phyloP scores from a whole-genome alignment of 2,797 vertebrate genomes.

The Valencia hispanica region DNA sequence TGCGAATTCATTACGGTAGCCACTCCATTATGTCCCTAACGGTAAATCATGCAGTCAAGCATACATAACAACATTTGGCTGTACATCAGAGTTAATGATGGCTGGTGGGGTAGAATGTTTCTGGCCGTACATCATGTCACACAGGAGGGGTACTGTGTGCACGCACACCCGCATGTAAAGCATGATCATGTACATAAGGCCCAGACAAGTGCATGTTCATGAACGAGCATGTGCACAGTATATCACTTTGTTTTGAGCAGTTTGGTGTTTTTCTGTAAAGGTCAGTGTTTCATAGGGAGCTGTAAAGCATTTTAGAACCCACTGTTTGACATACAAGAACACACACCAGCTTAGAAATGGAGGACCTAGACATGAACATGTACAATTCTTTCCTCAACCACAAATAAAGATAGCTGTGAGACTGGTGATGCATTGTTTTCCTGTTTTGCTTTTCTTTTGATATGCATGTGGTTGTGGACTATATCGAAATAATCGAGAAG shows the following conservation, averaged over 20 bases:
- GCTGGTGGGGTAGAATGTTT: conserved; percentile 60
- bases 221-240: conserved; percentile 28
- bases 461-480: conserved; percentile 1
- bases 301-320: conserved; percentile 67
- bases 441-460: conserved; percentile 1
- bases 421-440: conserved; percentile 8
- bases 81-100: conserved; percentile 72
- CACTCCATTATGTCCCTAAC: conserved; percentile 63
- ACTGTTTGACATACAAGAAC: conserved; percentile 44
- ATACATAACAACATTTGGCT: conserved; percentile 67
- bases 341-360: conserved; percentile 44
- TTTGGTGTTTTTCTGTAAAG: conserved; percentile 67
- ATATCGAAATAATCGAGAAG: conserved; percentile 12
- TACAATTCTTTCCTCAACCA: conserved; percentile 10
- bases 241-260: conserved; percentile 59
- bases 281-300: conserved; percentile 61
- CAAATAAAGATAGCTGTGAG: background rate
- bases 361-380: conserved; percentile 1
- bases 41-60: conserved; percentile 71
- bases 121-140: conserved; percentile 59
- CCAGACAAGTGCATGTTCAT: background rate
- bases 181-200: background rate
- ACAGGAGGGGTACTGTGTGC: conserved; percentile 15
- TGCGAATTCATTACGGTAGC: conserved; percentile 68
- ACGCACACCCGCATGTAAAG: conserved; percentile 16